A percentile compares a stretch with the other conserved stretches of the same genome.
phyloP scores from a whole-genome alignment of 2,888 invertebrate species.

The Nymphalis polychloros region DNA sequence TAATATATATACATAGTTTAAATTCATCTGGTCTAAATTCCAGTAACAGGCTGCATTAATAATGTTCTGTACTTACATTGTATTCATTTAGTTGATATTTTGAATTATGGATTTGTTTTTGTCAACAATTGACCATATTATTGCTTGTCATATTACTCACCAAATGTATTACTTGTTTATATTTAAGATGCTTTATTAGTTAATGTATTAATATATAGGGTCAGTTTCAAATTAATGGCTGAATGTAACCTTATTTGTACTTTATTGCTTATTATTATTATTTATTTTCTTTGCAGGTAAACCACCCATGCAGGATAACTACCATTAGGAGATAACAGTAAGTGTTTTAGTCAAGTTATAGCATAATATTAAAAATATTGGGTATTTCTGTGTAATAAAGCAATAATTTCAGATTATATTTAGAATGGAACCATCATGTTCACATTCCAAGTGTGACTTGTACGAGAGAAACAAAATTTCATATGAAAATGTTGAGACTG shows the following conservation, averaged over 20 bases:
- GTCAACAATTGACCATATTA: too few relatives aligned
- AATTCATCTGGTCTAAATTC: too few relatives aligned
- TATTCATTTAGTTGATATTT: too few relatives aligned
- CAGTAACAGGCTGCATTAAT: too few relatives aligned
- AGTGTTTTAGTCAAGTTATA: conserved; percentile 8
- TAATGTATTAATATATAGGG: too few relatives aligned
- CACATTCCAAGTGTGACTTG: conserved; percentile 61
- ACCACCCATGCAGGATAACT: conserved; percentile 32
- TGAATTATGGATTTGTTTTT: too few relatives aligned
- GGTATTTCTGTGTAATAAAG: conserved; percentile 30
- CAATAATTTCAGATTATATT: conserved; percentile 37
- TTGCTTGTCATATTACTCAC: too few relatives aligned
- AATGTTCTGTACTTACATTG: too few relatives aligned
- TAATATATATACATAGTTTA: too few relatives aligned
- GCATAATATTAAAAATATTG: background rate
- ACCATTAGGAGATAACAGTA: conserved; percentile 24
- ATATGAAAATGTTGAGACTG: conserved; percentile 66
- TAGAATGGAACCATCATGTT: conserved; percentile 76
- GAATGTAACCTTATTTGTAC: background rate
- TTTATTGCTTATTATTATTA: conserved; percentile 14
- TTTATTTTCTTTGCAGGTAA: conserved; percentile 44
- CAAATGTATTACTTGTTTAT: too few relatives aligned
- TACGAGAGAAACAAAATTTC: conserved; percentile 57
- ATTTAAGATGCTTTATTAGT: too few relatives aligned
- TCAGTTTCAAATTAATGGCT: background rate